Evolutionary conservation across 2,113 vertebrate species (phyloP), one percentile per base, ranked within the genome.

Genomic region (Vicugna pacos): DNA sequence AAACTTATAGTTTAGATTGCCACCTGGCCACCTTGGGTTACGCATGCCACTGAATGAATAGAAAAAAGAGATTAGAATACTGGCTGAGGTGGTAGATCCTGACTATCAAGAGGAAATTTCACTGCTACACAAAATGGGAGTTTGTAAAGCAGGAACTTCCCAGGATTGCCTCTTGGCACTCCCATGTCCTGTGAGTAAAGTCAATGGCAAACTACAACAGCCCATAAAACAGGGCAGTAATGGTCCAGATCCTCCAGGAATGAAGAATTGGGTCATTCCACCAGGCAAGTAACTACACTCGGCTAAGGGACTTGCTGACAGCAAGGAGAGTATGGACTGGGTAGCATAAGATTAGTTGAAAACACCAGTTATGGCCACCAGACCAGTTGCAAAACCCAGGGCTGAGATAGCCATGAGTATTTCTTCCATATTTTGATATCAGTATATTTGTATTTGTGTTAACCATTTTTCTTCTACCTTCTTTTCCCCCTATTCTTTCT

Each of bases 111-210:
- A 81, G 20, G 5, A 80, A 81, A 90, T 81, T 73, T 28, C 42
- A 69, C 20, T 90, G 58, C 20, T 60, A 86, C 10, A 86, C 24
- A 80, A 90, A 46, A 65, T 67, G 58, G 38, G 22, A 13, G 12
- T 81, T 65, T 85, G 65, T 95, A 90, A 85, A 85, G 17, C 20
- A 95, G 7, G 17, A 60, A 32, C 56, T 95, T 88, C n/a, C 32
- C 19, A 46, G n/a, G 17, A 15, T 46, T 90, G 22, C 10, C 20
- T 75, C 65, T 93, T 80, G 54, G 13, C 62, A 80, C 13, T 64
- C 32, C 26, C 20, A 75, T 35, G 15, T 35, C 7, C 14, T 75
- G 28, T 62, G 28, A 62, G 24, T 42, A 52, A 67, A 91, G 42
- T 30, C 64, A 91, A 38, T 84, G 32, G 15, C 42, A 72, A 89